Percentiles rank a stretch among this genome's conserved stretches.
phyloP scores from a whole-genome alignment of 23 tunicate species.

The Halocynthia roretzi region DNA sequence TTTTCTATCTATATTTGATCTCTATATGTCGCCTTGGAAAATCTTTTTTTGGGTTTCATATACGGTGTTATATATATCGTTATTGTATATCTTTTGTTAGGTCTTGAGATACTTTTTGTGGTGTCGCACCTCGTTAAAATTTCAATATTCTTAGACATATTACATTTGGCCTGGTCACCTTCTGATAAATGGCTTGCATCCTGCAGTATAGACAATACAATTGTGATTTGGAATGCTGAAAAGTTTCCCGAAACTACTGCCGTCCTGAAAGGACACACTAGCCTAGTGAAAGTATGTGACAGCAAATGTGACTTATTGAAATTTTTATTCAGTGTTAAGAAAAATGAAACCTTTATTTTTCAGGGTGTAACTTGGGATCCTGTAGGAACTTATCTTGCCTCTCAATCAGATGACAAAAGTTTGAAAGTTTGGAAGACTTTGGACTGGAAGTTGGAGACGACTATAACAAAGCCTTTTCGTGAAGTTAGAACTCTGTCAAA shows the following conservation, averaged over 20 bases:
- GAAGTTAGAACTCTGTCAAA: constrained; percentile 35
- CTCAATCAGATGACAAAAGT: constrained; percentile 95
- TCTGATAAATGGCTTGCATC: constrained; percentile 89
- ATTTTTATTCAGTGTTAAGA: not conserved
- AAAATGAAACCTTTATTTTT: not conserved
- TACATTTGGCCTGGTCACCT: constrained; percentile 96
- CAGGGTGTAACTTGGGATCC: constrained; percentile 99
- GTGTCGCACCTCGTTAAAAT: not conserved
- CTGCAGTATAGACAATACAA: constrained; percentile 89
- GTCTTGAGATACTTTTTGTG: not conserved
- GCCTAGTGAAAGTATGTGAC: constrained; percentile 66
- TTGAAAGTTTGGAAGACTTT: constrained; percentile 93
- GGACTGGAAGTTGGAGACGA: constrained; percentile 95
- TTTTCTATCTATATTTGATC: not conserved
- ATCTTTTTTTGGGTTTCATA: not conserved
- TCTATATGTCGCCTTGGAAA: not conserved
- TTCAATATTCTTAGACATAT: constrained; percentile 39
- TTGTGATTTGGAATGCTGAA: constrained; percentile 86
- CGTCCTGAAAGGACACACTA: constrained; percentile 71
- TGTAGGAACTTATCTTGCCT: constrained; percentile 86
- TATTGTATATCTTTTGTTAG: no score
- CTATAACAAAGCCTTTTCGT: constrained; percentile 82
- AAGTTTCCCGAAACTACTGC: constrained; percentile 70
- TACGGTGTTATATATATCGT: no score
- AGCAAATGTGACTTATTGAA: not conserved